Evolutionary conservation across 2,113 vertebrate species (phyloP), one percentile per base, ranked within the genome.

Genomic region (Tenebrosternarchus preto): DNA sequence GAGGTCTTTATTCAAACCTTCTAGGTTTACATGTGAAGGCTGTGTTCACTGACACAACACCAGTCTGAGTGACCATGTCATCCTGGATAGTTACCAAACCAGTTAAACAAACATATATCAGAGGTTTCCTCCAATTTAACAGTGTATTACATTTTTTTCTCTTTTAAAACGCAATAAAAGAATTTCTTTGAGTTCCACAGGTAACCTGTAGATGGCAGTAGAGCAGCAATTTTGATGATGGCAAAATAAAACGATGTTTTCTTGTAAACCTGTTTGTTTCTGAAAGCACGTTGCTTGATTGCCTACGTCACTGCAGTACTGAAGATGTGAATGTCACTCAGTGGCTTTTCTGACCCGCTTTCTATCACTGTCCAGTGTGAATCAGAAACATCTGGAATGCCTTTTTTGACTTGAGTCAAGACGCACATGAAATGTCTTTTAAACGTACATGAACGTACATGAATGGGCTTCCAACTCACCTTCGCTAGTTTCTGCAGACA

Each of bases 151-250:
- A n/a, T 36, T 36, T 36, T 36, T 36, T 36, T 36, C 2, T 36
- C 33, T 36, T 36, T 36, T 2, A 36, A 36, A 36, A 36, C 3
- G 33, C 33, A 36, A 6, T 4, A 4, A 36, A 36, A 36, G 33
- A 36, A 36, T 36, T 36, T 36, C 33, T 27, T 17, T 25, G 9
- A 77, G 15, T 53, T 39, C 7, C 16, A n/a, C 56, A 53, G 56
- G 60, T 4, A 24, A 55, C 9, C 82, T 80, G 36, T 68, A 77
- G 82, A 50, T 80, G 82, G 73, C 78, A 77, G 50, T 61, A 77
- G 60, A 61, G 53, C 36, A 50, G 60, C 73, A 80, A 29, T 66
- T 25, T 73, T 29, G 39, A 43, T 24, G 57, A 33, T 43, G 19
- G 17, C 4, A 31, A 11, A 55, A 36, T 6, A 24, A 74, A n/a